Conservation (phyloP, 2,113 vertebrate genomes). For the Carlito syrichta region DNA sequence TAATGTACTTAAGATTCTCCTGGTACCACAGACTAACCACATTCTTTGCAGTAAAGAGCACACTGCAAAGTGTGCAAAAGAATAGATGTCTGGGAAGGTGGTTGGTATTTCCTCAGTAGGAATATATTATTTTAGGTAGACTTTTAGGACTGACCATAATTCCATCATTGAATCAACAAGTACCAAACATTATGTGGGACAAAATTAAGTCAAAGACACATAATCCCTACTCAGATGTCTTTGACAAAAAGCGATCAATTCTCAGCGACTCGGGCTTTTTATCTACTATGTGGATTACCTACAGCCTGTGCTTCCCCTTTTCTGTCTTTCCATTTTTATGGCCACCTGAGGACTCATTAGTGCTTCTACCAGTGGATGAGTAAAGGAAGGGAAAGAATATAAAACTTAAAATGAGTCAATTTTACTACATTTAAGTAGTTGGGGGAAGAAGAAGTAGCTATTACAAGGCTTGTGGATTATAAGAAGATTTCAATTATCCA, state of each 20-base stretch:
- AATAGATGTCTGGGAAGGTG: neutral
- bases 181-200: constrained; percentile 15
- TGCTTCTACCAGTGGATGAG: constrained; percentile 52
- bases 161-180: constrained; percentile 25
- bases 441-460: neutral
- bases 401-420: constrained; percentile 67
- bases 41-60: neutral
- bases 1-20: neutral
- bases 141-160: neutral
- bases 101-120: neutral
- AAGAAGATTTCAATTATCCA: constrained; percentile 56
- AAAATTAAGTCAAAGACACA: constrained; percentile 49
- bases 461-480: constrained; percentile 47
- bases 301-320: neutral
- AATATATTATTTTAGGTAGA: neutral
- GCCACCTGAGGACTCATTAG: constrained; percentile 72
- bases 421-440: constrained; percentile 61
- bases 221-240: constrained; percentile 13
- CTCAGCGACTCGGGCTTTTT: constrained; percentile 43
- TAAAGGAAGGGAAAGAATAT: constrained; percentile 64
- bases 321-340: constrained; percentile 57
- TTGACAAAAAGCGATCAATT: constrained; percentile 53
- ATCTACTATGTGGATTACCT: constrained; percentile 60
- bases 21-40: neutral
- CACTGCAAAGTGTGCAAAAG: no score